Conservation (phyloP, 2,888 invertebrate genomes). For the Trichopoda pennipes region DNA sequence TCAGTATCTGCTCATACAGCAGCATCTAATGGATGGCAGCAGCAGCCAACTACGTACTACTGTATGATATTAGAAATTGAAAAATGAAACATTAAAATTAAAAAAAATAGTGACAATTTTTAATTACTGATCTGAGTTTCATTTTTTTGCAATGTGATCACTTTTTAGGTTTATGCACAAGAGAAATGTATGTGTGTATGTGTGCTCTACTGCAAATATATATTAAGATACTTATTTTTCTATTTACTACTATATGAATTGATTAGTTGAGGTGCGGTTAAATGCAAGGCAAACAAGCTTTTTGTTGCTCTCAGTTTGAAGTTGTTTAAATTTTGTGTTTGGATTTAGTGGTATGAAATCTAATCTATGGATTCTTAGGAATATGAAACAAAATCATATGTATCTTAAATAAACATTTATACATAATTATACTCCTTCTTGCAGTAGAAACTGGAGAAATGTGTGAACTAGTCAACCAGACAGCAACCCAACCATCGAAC, state of each 20-base stretch:
- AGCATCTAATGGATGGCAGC: slow-evolving; percentile 47
- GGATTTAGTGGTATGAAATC: slow-evolving; percentile 35
- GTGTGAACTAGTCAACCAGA: slow-evolving; percentile 49
- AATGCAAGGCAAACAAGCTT: slow-evolving; percentile 67
- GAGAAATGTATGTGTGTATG: slow-evolving; percentile 28
- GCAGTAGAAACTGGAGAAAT: slow-evolving; percentile 62
- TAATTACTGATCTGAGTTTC: slow-evolving; percentile 64
- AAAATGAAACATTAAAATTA: no score
- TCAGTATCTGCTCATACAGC: slow-evolving; percentile 24
- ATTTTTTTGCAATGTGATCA: slow-evolving; percentile 58
- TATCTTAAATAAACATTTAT: slow-evolving; percentile 47
- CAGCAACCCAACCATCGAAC: background rate
- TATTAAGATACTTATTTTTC: slow-evolving; percentile 39
- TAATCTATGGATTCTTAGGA: slow-evolving; percentile 65
- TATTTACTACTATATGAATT: slow-evolving; percentile 37
- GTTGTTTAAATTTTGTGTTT: slow-evolving; percentile 19
- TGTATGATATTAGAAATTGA: no score
- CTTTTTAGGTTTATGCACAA: slow-evolving; percentile 50
- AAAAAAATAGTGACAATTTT: slow-evolving; percentile 63
- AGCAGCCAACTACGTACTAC: background rate
- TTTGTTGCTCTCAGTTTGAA: slow-evolving; percentile 16
- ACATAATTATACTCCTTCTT: slow-evolving; percentile 51
- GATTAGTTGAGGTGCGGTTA: slow-evolving; percentile 68
- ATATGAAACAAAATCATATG: slow-evolving; percentile 63
- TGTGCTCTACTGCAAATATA: slow-evolving; percentile 5